Conservation (phyloP, 2,113 vertebrate species). For the Eleginops maclovinus region DNA sequence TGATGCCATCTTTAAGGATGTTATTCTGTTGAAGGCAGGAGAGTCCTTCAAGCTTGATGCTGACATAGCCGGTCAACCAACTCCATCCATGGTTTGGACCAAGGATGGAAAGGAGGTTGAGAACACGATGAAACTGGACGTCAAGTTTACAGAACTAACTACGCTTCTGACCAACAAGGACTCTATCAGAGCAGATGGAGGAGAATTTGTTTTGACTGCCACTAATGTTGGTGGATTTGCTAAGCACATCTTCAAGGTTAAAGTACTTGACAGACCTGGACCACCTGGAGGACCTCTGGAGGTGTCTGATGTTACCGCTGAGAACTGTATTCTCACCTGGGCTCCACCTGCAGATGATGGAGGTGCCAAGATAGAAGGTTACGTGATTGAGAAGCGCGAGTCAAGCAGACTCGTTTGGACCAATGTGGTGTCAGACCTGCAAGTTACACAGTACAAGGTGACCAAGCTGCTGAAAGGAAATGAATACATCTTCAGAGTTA, state of each 20-base stretch:
- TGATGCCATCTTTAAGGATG: constrained; percentile 94
- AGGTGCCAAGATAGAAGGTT: constrained; percentile 94
- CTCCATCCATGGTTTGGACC: constrained; percentile 94
- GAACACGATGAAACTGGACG: constrained; percentile 91
- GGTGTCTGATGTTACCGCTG: constrained; percentile 91
- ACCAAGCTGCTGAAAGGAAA: constrained; percentile 96
- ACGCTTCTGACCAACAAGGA: constrained; percentile 93
- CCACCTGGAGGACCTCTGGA: constrained; percentile 92
- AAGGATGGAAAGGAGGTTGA: constrained; percentile 96
- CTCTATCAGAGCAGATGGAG: constrained; percentile 92
- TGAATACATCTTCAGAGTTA: constrained; percentile 98
- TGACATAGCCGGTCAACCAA: constrained; percentile 94
- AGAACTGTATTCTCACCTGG: constrained; percentile 94
- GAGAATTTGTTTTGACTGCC: constrained; percentile 93
- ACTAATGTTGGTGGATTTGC: constrained; percentile 96
- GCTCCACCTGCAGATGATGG: constrained; percentile 93
- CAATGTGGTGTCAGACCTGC: constrained; percentile 89
- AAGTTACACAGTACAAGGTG: constrained; percentile 90
- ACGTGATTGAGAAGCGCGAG: constrained; percentile 96
- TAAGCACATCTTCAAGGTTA: constrained; percentile 96
- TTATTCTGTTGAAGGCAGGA: constrained; percentile 92
- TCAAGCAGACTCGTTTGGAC: constrained; percentile 98
- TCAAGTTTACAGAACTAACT: constrained; percentile 92
- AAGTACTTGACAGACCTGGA: constrained; percentile 96
- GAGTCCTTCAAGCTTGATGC: constrained; percentile 96